Conservation (phyloP, 2,888 invertebrate species). For the Cenopis cana region DNA sequence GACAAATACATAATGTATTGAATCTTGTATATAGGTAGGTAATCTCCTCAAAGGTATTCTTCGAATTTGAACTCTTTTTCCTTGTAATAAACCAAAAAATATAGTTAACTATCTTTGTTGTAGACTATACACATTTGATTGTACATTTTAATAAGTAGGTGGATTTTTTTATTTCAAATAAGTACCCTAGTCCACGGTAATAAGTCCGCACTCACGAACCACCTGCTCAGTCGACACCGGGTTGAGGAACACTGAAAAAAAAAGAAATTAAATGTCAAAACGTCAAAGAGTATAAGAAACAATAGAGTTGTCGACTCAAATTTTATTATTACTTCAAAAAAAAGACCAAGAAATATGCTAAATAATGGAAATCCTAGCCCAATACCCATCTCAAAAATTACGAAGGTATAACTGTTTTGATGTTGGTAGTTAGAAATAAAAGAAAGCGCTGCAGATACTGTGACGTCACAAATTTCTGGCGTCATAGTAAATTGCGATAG, state of each 20-base stretch:
- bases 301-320: no score
- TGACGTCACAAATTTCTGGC: no score
- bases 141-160: not conserved
- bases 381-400: no score
- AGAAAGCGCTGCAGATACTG: no score
- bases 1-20: not conserved
- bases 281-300: not conserved
- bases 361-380: no score
- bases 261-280: not conserved
- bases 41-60: not conserved
- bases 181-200: slow-evolving; percentile 68
- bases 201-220: slow-evolving; percentile 90
- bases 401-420: no score
- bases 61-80: not conserved
- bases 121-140: not conserved
- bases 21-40: not conserved
- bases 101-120: not conserved
- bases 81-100: not conserved
- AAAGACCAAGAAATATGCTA: no score
- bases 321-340: no score
- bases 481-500: no score
- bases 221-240: slow-evolving; percentile 92
- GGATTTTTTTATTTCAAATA: not conserved
- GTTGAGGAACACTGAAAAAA: slow-evolving; percentile 85
- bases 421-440: no score